Percentiles rank a stretch among this genome's conserved stretches.
Conservation (phyloP, 2,797 vertebrate species). For the Poeciliopsis infans region DNA sequence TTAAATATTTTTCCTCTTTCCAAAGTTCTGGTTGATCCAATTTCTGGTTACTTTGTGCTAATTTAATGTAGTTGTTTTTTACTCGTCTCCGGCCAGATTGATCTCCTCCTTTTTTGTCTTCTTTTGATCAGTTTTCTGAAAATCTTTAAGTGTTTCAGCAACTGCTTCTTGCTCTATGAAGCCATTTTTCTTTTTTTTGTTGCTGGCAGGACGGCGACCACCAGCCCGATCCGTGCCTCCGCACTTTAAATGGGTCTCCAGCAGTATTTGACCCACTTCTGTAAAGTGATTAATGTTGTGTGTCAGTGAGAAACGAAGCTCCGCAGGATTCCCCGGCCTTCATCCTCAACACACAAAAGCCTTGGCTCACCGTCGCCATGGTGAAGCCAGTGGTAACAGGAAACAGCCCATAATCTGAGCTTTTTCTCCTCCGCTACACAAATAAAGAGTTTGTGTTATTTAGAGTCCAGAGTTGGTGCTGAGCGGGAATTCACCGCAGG, state of each 20-base stretch:
- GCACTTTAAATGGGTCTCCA: constrained; percentile 33
- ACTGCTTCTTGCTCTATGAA: constrained; percentile 8
- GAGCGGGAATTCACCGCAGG: constrained; percentile 18
- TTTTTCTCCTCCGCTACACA: constrained; percentile 25
- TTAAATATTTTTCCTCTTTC: neutral
- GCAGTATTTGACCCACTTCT: constrained; percentile 67
- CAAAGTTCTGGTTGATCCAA: neutral
- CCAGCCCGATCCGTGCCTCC: constrained; percentile 21
- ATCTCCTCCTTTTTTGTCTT: neutral
- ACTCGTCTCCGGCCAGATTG: neutral
- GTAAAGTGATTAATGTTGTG: constrained; percentile 74
- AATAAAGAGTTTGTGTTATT: constrained; percentile 50
- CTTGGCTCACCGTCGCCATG: constrained; percentile 55
- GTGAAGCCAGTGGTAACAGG: constrained; percentile 66
- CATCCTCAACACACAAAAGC: constrained; percentile 56
- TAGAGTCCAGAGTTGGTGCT: constrained; percentile 23
- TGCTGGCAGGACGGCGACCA: constrained; percentile 23
- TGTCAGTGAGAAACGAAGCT: constrained; percentile 63
- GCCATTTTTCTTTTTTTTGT: neutral
- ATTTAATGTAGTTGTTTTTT: neutral
- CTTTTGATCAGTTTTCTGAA: neutral
- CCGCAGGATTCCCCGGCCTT: constrained; percentile 55
- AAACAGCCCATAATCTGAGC: constrained; percentile 64
- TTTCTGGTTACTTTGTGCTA: neutral
- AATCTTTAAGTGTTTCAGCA: neutral